Conservation (phyloP, 2,888 invertebrate genomes). For the Phrixothrix hirtus region DNA sequence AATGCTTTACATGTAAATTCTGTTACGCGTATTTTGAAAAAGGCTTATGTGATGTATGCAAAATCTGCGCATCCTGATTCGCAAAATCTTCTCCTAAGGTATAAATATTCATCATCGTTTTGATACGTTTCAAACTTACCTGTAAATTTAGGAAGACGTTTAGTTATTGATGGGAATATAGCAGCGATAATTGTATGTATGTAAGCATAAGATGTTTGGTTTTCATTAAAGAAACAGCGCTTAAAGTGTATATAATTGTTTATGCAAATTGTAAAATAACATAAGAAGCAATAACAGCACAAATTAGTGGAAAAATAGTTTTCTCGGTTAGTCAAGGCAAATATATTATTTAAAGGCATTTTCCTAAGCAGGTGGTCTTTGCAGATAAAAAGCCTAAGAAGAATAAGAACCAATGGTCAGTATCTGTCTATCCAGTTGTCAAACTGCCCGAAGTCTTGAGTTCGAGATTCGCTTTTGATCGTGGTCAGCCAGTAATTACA, state of each 20-base stretch:
- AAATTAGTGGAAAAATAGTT: too few species aligned
- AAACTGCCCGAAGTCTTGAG: constrained; percentile 39
- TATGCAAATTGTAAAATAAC: constrained; percentile 30
- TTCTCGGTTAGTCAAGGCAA: too few species aligned
- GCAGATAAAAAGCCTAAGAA: constrained; percentile 18
- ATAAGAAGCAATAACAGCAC: constrained; percentile 10
- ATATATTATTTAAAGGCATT: constrained; percentile 7
- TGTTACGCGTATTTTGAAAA: too few species aligned
- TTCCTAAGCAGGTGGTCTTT: constrained; percentile 26
- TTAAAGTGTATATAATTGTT: constrained; percentile 25
- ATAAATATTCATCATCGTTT: constrained; percentile 26
- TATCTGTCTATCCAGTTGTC: constrained; percentile 49
- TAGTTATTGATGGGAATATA: constrained; percentile 28
- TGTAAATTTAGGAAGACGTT: constrained; percentile 25
- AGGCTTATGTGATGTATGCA: too few species aligned
- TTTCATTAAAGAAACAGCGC: constrained; percentile 30
- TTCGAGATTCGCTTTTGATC: constrained; percentile 44
- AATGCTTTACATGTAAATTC: too few species aligned
- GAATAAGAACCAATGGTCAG: constrained; percentile 28
- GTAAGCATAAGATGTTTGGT: constrained; percentile 37
- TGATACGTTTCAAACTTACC: constrained; percentile 18
- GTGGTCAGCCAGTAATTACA: constrained; percentile 52
- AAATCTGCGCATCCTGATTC: too few species aligned
- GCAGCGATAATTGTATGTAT: constrained; percentile 35
- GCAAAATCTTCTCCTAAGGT: background rate